Base-by-base conservation (phyloP, 1,140 invertebrate genomes). In the Bacillus rossius region DNA sequence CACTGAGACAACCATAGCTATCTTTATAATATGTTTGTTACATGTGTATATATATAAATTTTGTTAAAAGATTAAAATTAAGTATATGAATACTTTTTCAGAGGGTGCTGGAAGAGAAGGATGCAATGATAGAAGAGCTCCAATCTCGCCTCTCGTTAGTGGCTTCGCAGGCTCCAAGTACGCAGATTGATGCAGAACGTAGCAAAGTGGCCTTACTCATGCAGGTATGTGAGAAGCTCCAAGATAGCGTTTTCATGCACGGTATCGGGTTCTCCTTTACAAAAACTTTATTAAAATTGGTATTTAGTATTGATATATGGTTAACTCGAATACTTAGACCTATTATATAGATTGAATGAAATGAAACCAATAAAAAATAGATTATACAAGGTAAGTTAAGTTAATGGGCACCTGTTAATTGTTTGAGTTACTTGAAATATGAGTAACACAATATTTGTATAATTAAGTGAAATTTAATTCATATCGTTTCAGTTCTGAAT, bases 101-200 rank as follows among this genome's bases (percentile, higher is more conserved):
- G 83, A 74, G 73, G 63, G 73, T 84, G 66, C 69, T 88, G 37
- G 74, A 81, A 64, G 73, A 81, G 61, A 88, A 89, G 75, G 82
- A 89, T 67, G 67, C 76, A 14, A 79, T 84, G 71, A 83, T 89
- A 50, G 59, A 71, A 29, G 71, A 77, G 8, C 71, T 79, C 19
- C 76, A 81, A 62, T 67, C 71, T 4, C 71, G 75, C 65, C 56
- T 77, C 1, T 69, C 77, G 57, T 71, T 71, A 26, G 67, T 85
- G 40, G 61, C 72, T 22, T 69, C 71, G 14, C 69, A 77, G 59
- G 59, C 75, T 25, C 69, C 73, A 25, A 71, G 70, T 25, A 64
- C 65, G 19, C 71, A 71, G 59, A 69, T 75, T 66, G 76, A 79
- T 54, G 68, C 67, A 29, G 76, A 78, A 58, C 75, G 38, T 10